Percentiles rank a stretch among this genome's conserved stretches.
phyloP scores from a whole-genome alignment of 64 coral and sea anemone species.

The Dendronephthya gigantea region DNA sequence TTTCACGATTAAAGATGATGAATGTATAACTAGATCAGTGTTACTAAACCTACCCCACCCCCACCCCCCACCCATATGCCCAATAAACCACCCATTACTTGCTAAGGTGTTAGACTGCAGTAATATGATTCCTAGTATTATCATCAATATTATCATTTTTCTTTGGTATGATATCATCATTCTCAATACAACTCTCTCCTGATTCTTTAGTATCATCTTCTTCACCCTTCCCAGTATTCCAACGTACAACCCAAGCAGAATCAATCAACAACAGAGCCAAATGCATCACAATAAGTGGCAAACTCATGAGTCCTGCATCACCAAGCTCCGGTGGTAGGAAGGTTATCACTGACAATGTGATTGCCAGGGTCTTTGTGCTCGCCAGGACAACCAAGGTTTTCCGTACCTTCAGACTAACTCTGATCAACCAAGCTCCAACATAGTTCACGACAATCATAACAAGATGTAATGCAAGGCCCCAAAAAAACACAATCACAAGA shows the following conservation, averaged over 20 bases:
- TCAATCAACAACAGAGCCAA: conserved; percentile 58
- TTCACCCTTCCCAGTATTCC: conserved; percentile 47
- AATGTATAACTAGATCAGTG: too few relatives aligned
- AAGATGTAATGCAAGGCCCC: background rate
- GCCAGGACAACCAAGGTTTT: conserved; percentile 47
- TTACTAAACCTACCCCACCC: too few relatives aligned
- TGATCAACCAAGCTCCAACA: background rate
- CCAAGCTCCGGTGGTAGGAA: conserved; percentile 54
- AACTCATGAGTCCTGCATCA: conserved; percentile 60
- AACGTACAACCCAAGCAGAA: conserved; percentile 54
- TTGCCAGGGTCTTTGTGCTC: conserved; percentile 74
- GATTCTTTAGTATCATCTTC: background rate
- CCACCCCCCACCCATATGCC: too few relatives aligned
- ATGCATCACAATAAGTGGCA: conserved; percentile 74
- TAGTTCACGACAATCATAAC: background rate
- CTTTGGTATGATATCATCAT: background rate
- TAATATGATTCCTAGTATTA: background rate
- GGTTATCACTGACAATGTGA: conserved; percentile 56
- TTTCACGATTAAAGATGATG: too few relatives aligned
- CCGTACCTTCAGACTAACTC: background rate
- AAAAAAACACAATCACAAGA: background rate
- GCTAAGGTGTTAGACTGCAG: background rate
- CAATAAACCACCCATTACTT: too few relatives aligned
- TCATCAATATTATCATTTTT: background rate
- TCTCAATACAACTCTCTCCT: background rate